A percentile compares a stretch with the other conserved stretches of the same genome.
phyloP scores from a whole-genome alignment of 2,888 invertebrate species.

The Stomorhina lunata region DNA sequence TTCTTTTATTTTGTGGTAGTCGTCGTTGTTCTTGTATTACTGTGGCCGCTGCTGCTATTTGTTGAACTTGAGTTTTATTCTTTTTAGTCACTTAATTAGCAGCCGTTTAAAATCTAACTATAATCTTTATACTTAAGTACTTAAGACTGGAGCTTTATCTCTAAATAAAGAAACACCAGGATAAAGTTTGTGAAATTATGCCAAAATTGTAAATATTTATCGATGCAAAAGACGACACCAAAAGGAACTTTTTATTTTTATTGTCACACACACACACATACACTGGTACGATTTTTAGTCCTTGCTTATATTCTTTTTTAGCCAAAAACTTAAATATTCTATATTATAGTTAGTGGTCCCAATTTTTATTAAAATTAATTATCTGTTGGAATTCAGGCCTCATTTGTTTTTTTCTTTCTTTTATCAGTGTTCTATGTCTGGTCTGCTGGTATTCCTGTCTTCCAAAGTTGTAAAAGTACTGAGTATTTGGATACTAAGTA shows the following conservation, averaged over 20 bases:
- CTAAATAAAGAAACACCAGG: constrained; percentile 1
- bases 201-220: constrained; percentile 27
- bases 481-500: constrained; percentile 40
- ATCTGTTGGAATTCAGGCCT: constrained; percentile 57
- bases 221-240: constrained; percentile 22
- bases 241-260: constrained; percentile 41
- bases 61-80: background rate
- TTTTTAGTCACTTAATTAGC: background rate
- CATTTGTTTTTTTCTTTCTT: constrained; percentile 50
- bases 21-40: background rate
- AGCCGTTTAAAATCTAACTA: background rate
- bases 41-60: background rate
- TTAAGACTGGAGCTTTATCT: background rate
- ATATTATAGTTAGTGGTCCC: constrained; percentile 37
- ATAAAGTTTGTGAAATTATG: constrained; percentile 33
- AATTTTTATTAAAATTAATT: constrained; percentile 61
- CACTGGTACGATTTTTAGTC: background rate
- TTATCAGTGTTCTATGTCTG: constrained; percentile 22
- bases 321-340: background rate
- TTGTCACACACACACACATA: no score
- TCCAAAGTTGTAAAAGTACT: constrained; percentile 1
- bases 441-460: constrained; percentile 38
- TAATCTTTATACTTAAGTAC: background rate
- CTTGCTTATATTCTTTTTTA: background rate
- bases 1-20: background rate